Base-by-base conservation (phyloP, 2,797 vertebrate genomes). In the Argentina silus region DNA sequence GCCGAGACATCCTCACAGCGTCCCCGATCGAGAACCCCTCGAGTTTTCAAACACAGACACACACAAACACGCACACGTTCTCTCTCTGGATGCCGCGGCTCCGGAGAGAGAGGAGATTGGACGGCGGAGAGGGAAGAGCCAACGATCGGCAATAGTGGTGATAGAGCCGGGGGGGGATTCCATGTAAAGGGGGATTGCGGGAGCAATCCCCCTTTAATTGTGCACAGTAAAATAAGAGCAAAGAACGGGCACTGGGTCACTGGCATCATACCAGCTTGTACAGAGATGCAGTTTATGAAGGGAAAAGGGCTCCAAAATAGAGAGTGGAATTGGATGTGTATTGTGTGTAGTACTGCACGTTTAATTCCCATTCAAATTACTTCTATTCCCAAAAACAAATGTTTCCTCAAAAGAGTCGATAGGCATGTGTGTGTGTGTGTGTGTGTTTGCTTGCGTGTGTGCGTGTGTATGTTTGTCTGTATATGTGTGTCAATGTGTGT, bases 71-170 rank as follows among this genome's bases (percentile, higher is more conserved):
- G 1, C 27, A 36, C 27, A 36, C 27, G 4, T 4, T 36, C 27
- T 36, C 27, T 36, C 27, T 36, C 27, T 11, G 66, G 62, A 11
- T 62, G 7, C n/a, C n/a, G n/a, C n/a, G n/a, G n/a, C n/a, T n/a
- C n/a, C n/a, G n/a, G n/a, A n/a, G n/a, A n/a, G n/a, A n/a, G n/a
- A n/a, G 66, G 57, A 74, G 81, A 72, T 79, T 73, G 17, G 59
- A 72, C 82, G 83, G 83, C 85, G 56, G 81, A 75, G 84, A 80
- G 78, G 82, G 75, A 78, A 73, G 68, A 51, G 74, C 83, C 80
- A 77, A 81, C 73, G 65, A 69, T 65, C 89, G 83, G 83, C 89
- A 92, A 89, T 90, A 90, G 89, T 11, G 75, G 75, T 87, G 88
- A 91, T 90, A 83, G 79, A 57, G 88, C 90, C 89, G 75, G 70